Conservation (phyloP, 1,140 invertebrate genomes). For the Medauroidea extradentata region DNA sequence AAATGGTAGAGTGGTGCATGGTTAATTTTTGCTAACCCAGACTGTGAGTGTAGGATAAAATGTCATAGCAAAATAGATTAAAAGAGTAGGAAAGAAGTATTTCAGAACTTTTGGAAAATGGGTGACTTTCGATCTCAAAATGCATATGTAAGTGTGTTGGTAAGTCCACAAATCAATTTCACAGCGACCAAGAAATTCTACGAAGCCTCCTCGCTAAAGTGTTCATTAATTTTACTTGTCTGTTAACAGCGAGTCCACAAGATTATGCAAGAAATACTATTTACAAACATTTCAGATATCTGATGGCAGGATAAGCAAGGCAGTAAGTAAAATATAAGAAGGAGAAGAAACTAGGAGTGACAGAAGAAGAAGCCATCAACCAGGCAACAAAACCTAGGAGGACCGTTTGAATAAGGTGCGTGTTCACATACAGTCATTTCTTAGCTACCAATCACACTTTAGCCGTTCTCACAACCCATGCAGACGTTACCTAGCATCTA, state of each 20-base stretch:
- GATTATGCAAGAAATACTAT: conserved; percentile 25
- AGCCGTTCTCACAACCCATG: conserved; percentile 27
- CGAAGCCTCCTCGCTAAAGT: conserved; percentile 11
- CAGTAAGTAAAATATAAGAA: conserved; percentile 22
- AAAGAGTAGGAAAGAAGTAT: conserved; percentile 17
- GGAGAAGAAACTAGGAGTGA: conserved; percentile 17
- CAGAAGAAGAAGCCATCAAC: conserved; percentile 19
- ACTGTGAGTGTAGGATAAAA: no score
- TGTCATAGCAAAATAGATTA: conserved; percentile 11
- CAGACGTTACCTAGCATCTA: conserved; percentile 23
- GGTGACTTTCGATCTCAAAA: conserved; percentile 21
- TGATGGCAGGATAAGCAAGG: conserved; percentile 22
- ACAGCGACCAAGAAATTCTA: conserved; percentile 19
- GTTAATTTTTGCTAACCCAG: no score
- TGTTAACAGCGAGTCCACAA: conserved; percentile 18
- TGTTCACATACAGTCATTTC: conserved; percentile 26
- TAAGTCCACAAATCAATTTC: conserved; percentile 14
- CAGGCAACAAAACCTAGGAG: conserved; percentile 25
- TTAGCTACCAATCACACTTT: conserved; percentile 26
- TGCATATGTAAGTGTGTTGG: conserved; percentile 12
- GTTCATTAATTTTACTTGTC: conserved; percentile 21
- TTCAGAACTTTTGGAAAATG: conserved; percentile 21
- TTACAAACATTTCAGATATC: conserved; percentile 26
- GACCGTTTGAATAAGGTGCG: conserved; percentile 21
- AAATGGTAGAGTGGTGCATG: no score